Evolutionary conservation across 2,113 vertebrate genomes (phyloP), one percentile per base, ranked within the genome.

Genomic region (Limanda limanda): DNA sequence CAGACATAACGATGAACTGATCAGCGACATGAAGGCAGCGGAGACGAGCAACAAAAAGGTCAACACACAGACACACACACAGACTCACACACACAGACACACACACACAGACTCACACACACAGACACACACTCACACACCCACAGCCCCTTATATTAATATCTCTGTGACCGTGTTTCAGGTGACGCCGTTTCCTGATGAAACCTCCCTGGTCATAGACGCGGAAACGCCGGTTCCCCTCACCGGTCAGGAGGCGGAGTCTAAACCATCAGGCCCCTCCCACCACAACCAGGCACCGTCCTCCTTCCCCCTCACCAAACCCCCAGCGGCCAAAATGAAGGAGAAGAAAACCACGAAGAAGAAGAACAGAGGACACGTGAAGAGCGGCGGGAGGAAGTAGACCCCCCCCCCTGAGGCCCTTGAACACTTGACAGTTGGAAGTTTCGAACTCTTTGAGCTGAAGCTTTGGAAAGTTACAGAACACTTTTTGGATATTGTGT

Each of bases 311-410:
- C 2, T n/a, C 11, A 13, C 13, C 20, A 73, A 68, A 56, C 8
- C 71, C 11, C 1, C 21, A 13, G 17, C 10, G 56, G 2, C 31
- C 31, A 76, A 27, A 23, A 55, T 1, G 1, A 76, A 40, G 18
- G 17, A 55, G 55, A 78, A 51, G 82, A 56, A 76, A 51, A 15
- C 47, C 7, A 18, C 7, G 6, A n/a, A 55, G 55, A 78, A 51
- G 82, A 56, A 76, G 71, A 68, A 0, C 72, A 74, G 84, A 76
- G 71, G 58, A 5, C 27, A 52, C 14, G 9, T 47, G 45, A 70
- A 54, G 71, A 61, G 54, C 1, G 69, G 65, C 58, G 74, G 65
- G 17, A 56, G 52, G 47, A 51, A 18, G 20, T 51, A 51, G 47
- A 51, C 47, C 10, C 37, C 7, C 35, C 1, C 27, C 2, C 37